phyloP scores from a whole-genome alignment of 1,140 invertebrate species.

The Caenorhabditis tropicalis region DNA sequence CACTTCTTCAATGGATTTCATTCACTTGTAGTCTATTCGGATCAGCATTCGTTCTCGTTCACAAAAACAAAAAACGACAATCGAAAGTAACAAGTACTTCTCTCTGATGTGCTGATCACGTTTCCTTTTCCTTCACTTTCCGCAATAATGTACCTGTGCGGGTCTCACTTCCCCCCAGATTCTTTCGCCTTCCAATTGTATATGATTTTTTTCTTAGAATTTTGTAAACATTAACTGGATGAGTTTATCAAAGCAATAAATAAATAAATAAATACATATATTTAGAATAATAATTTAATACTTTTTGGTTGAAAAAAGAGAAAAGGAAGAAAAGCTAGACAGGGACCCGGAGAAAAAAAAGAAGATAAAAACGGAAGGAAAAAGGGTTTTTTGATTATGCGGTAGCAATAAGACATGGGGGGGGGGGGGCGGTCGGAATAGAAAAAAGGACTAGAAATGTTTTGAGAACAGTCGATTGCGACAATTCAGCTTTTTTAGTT shows the following conservation, averaged over 20 bases:
- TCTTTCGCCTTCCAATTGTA: background rate
- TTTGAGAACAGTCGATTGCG: background rate
- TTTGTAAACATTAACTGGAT: too few species aligned
- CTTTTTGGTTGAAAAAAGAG: background rate
- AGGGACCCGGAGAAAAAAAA: constrained; percentile 30
- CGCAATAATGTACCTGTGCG: background rate
- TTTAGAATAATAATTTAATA: background rate
- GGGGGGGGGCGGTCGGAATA: background rate
- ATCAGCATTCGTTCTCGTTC: constrained; percentile 31
- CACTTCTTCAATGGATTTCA: constrained; percentile 12
- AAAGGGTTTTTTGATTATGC: constrained; percentile 2
- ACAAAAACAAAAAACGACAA: constrained; percentile 10
- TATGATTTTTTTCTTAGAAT: too few species aligned
- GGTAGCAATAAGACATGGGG: background rate
- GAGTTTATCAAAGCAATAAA: background rate
- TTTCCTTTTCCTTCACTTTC: background rate
- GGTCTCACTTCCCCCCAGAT: background rate
- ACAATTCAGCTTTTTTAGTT: constrained; percentile 23
- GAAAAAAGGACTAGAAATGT: background rate
- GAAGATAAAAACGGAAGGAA: constrained; percentile 5
- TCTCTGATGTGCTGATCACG: background rate
- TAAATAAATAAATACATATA: constrained; percentile 17
- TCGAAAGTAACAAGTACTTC: constrained; percentile 10
- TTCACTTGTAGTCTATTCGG: constrained; percentile 40
- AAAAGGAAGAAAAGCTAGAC: background rate